Conservation (phyloP, 2,113 vertebrate genomes). For the Cololabis saira region DNA sequence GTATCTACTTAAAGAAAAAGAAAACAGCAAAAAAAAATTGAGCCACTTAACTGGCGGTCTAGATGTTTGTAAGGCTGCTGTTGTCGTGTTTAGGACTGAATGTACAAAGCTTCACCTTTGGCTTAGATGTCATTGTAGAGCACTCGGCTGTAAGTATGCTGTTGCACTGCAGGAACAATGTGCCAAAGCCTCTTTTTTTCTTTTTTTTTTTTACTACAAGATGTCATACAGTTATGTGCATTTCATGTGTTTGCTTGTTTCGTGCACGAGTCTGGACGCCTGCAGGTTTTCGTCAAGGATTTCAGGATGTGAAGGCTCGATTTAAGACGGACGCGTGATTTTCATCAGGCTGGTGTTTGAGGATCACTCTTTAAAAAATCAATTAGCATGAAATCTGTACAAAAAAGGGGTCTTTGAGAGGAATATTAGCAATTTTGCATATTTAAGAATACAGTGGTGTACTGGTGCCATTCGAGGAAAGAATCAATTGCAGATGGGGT, state of each 20-base stretch:
- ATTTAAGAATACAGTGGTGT: too few species aligned
- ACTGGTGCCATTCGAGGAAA: too few species aligned
- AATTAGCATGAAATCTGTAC: too few species aligned
- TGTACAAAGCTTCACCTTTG: slow-evolving; percentile 52
- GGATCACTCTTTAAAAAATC: too few species aligned
- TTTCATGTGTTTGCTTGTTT: background rate
- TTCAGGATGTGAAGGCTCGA: too few species aligned
- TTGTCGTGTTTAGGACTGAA: slow-evolving; percentile 54
- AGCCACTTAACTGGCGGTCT: slow-evolving; percentile 39
- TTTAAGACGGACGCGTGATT: too few species aligned
- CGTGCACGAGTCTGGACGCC: background rate
- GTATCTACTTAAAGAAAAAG: slow-evolving; percentile 44
- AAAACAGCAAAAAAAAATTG: background rate
- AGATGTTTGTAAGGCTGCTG: slow-evolving; percentile 37
- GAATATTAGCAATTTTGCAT: too few species aligned
- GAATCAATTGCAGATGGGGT: too few species aligned
- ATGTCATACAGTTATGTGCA: slow-evolving; percentile 17
- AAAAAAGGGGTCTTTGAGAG: too few species aligned
- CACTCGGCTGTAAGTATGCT: slow-evolving; percentile 47
- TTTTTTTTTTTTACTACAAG: background rate
- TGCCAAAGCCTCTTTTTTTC: slow-evolving; percentile 60
- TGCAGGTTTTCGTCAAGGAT: too few species aligned
- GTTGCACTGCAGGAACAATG: slow-evolving; percentile 39
- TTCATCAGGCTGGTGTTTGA: too few species aligned
- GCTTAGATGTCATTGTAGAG: slow-evolving; percentile 32